Base-by-base conservation (phyloP, 1,140 invertebrate genomes). In the Lordiphosa collinella region DNA sequence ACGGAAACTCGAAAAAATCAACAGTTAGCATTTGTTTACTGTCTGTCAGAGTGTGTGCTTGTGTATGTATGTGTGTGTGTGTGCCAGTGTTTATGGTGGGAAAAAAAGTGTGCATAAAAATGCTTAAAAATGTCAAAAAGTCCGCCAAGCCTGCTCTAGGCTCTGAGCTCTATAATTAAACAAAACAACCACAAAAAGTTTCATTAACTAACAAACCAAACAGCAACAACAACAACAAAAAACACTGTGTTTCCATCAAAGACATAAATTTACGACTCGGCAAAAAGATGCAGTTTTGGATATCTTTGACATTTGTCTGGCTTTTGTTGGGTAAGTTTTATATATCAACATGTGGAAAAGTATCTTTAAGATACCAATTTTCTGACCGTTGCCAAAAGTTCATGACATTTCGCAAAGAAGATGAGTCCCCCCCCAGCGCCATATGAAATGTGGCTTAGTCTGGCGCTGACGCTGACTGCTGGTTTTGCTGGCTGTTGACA, bases 241-340 rank as follows among this genome's bases (percentile, higher is more conserved):
- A 32, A 40, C 14, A 47, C 35, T n/a, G 46, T 31, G 9, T 11
- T 32, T 29, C 3, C 49, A 44, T 54, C 34, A 51, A 29, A 38
- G 18, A 36, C 37, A 72, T 57, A 55, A 46, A 66, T 46, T 67
- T 46, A 57, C 64, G 14, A 31, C 38, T 55, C 36, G 22, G 46
- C 38, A 58, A 68, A 57, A 86, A 69, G 62, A 82, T 86, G 82
- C 82, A 86, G 70, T 84, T 86, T 86, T 84, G 82, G 82, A 86
- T 86, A 86, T 59, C 84, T 86, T 69, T 86, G 84, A 86, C 82
- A 86, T 86, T 86, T 86, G 71, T 84, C 53, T 56, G 61, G 68
- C 73, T 86, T 61, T 65, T 59, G 66, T 65, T 57, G 66, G 82
- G 82, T 86, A 74, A 86, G 82, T 86, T 84, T 86, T 84, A 73